phyloP scores from a whole-genome alignment of 1,140 invertebrate species.

The Aphaenogaster rudis region DNA sequence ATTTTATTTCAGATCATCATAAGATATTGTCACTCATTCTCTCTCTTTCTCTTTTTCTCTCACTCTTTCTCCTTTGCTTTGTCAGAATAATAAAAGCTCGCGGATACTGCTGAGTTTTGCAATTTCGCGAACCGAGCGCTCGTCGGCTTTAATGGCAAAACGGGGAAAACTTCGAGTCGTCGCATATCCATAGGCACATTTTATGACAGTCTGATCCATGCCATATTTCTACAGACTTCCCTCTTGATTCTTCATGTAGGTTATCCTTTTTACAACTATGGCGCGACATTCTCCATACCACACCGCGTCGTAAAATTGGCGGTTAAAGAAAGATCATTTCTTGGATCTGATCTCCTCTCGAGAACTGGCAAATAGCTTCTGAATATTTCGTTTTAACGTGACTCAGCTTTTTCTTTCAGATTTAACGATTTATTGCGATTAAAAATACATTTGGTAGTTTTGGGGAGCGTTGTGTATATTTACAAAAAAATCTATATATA shows the following conservation, averaged over 20 bases:
- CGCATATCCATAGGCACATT: conserved; percentile 38
- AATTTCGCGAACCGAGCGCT: conserved; percentile 28
- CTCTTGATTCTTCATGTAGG: conserved; percentile 16
- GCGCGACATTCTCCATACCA: neutral
- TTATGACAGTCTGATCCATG: conserved; percentile 46
- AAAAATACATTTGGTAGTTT: neutral
- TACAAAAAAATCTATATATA: neutral
- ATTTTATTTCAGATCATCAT: neutral
- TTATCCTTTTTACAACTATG: conserved; percentile 37
- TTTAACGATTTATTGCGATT: conserved; percentile 9
- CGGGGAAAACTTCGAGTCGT: neutral
- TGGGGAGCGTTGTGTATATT: neutral
- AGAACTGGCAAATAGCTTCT: neutral
- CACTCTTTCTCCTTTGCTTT: conserved; percentile 2
- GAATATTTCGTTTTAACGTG: conserved; percentile 1
- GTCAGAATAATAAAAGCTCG: conserved; percentile 39
- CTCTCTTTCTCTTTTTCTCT: neutral
- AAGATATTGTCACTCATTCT: neutral
- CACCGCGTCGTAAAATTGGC: conserved; percentile 11
- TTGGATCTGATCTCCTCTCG: neutral
- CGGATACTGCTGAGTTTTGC: neutral
- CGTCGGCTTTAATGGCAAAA: conserved; percentile 26
- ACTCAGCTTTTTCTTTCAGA: conserved; percentile 8
- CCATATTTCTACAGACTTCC: conserved; percentile 31
- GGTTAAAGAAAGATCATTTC: conserved; percentile 26